Conservation (phyloP, 1,140 invertebrate species). For the Apis dorsata region DNA sequence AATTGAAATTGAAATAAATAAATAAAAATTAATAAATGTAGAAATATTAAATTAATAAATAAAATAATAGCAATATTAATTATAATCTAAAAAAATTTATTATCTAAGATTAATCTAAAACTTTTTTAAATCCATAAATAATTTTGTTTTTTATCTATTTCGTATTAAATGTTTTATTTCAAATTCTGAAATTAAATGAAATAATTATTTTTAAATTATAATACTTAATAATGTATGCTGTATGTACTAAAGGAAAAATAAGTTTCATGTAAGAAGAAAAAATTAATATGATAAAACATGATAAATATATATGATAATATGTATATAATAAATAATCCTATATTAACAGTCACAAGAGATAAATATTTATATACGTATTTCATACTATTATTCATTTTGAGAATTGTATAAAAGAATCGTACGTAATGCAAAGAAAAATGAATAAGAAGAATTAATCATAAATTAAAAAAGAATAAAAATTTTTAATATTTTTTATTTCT, state of each 20-base stretch:
- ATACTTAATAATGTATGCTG: slow-evolving; percentile 10
- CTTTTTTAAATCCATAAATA: neutral
- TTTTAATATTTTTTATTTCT: slow-evolving; percentile 4
- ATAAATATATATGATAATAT: neutral
- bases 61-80: neutral
- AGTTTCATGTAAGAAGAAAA: slow-evolving; percentile 2
- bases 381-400: neutral
- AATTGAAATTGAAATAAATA: slow-evolving; percentile 11
- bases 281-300: neutral
- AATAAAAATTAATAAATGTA: neutral
- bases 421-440: neutral
- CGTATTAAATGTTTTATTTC: neutral
- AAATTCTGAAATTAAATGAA: neutral
- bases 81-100: neutral
- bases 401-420: neutral
- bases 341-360: neutral
- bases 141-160: neutral
- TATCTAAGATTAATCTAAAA: neutral
- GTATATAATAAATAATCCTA: neutral
- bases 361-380: slow-evolving; percentile 1
- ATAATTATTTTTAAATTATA: slow-evolving; percentile 20
- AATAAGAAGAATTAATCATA: neutral
- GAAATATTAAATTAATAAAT: neutral
- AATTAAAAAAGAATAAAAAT: neutral
- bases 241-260: slow-evolving; percentile 35